Percentiles rank a stretch among this genome's conserved stretches.
These are phyloP conservation scores for Papilio helenus DNA, from an alignment of 1,140 invertebrate genomes.

Conservation along the genomic window DNA sequence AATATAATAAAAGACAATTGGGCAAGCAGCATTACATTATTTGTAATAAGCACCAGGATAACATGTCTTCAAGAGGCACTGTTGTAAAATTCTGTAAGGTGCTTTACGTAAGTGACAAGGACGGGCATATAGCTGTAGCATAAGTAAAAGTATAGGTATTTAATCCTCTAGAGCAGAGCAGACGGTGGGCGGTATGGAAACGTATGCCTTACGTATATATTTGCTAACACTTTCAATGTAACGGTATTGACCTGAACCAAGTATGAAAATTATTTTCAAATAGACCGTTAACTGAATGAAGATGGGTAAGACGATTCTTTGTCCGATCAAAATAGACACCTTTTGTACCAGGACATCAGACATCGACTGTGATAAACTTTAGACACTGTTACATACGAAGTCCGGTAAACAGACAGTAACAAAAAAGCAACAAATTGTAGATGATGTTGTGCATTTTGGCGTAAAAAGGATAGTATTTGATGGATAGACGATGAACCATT, in stretches of 20 bases:
- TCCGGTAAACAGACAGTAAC: not conserved
- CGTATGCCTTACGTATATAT: not conserved
- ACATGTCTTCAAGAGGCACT: slow-evolving; percentile 46
- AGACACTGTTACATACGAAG: not conserved
- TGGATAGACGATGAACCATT: too few relatives aligned
- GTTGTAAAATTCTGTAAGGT: slow-evolving; percentile 46
- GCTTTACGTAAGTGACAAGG: slow-evolving; percentile 37
- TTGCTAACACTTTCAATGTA: not conserved
- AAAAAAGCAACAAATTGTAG: not conserved
- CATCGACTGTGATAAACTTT: not conserved
- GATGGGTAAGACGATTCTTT: not conserved
- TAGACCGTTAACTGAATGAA: not conserved
- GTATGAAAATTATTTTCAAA: not conserved
- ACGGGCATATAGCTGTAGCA: not conserved
- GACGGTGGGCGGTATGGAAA: not conserved
- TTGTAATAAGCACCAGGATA: slow-evolving; percentile 72
- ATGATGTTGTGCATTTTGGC: not conserved
- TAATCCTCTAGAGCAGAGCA: not conserved
- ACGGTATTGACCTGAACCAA: not conserved
- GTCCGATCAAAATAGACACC: not conserved
- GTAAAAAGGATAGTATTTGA: too few relatives aligned
- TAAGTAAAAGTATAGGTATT: not conserved
- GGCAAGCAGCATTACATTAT: slow-evolving; percentile 66
- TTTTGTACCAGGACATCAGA: slow-evolving; percentile 11
- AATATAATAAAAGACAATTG: not conserved